Evolutionary conservation across 2,888 invertebrate species (phyloP).

Genomic region (Zele albiditarsus): DNA sequence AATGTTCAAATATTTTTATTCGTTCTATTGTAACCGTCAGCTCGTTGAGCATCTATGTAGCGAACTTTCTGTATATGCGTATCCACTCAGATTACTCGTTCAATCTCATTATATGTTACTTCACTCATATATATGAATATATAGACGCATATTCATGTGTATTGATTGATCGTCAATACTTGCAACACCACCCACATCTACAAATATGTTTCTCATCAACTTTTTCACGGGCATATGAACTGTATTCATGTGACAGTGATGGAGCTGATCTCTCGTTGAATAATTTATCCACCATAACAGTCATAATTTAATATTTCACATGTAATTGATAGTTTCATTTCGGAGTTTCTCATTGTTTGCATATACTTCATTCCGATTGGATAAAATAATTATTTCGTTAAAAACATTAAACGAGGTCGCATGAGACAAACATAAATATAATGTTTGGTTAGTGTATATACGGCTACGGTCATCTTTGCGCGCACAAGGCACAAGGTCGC

Average conservation of each 20-base stretch:
- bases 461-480: not conserved
- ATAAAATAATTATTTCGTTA: not conserved
- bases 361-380: not conserved
- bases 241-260: constrained; percentile 1
- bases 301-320: not conserved
- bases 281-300: not conserved
- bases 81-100: not conserved
- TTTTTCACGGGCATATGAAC: not conserved
- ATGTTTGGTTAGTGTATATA: not conserved
- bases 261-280: not conserved
- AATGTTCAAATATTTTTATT: not conserved
- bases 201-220: not conserved
- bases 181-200: not conserved
- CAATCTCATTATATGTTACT: not conserved
- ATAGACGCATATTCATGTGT: not conserved
- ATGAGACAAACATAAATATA: not conserved
- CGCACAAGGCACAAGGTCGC: constrained; percentile 38
- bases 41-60: not conserved
- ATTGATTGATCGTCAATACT: not conserved
- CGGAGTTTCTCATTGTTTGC: not conserved
- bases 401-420: not conserved
- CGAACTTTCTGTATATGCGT: not conserved
- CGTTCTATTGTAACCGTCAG: not conserved
- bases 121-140: not conserved
- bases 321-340: not conserved